phyloP scores from a whole-genome alignment of 2,888 invertebrate species.

The Melieria omissa region DNA sequence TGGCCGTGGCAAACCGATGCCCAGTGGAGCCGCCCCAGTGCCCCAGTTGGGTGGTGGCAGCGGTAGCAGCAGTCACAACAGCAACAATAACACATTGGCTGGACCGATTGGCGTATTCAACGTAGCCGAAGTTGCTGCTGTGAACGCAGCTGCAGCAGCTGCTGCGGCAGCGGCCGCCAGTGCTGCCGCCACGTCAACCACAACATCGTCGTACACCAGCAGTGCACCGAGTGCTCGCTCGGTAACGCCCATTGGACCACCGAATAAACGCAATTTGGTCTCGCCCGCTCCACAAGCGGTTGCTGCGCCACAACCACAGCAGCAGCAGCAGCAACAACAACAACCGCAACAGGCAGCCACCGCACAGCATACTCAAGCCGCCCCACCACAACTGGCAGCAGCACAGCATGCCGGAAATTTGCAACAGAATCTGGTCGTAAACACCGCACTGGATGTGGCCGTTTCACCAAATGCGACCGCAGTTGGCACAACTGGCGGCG shows the following conservation, averaged over 20 bases:
- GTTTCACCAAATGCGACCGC: conserved; percentile 36
- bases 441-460: conserved; percentile 41
- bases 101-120: conserved; percentile 64
- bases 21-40: conserved; percentile 40
- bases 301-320: conserved; percentile 31
- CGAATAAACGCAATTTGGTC: conserved; percentile 47
- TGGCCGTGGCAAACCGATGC: conserved; percentile 59
- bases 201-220: conserved; percentile 27
- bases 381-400: conserved; percentile 17
- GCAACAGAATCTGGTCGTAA: conserved; percentile 55
- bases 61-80: conserved; percentile 53
- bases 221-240: conserved; percentile 49
- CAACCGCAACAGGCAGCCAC: conserved; percentile 15
- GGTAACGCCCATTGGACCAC: conserved; percentile 65
- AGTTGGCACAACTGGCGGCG: background rate
- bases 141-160: conserved; percentile 59
- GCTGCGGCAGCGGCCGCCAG: conserved; percentile 47
- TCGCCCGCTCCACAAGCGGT: conserved; percentile 46
- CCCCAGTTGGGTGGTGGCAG: conserved; percentile 52
- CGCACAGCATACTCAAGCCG: conserved; percentile 20
- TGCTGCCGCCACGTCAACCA: conserved; percentile 23
- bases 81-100: conserved; percentile 59
- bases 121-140: conserved; percentile 64
- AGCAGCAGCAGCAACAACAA: conserved; percentile 33
- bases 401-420: conserved; percentile 17